Base-by-base conservation (phyloP, 2,888 invertebrate genomes). In the Epicampocera succincta region DNA sequence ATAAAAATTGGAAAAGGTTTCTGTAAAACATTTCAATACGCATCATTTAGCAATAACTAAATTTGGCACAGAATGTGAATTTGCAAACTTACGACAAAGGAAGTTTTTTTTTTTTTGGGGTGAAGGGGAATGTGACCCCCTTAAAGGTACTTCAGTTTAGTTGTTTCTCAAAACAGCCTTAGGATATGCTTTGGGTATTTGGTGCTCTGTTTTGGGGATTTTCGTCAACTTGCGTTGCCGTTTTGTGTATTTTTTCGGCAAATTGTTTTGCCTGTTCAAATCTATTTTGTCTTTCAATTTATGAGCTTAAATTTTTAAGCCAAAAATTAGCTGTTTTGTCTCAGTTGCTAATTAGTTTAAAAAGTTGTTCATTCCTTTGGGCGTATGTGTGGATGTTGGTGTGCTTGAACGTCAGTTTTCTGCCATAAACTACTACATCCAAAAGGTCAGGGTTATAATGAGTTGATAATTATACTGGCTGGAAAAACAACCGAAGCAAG, bases 331-430 rank as follows among this genome's bases (percentile, higher is more conserved):
- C 21, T 25, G 42, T 56, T 61, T n/a, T 48, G 66, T 74, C 69
- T 75, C 58, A 17, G 46, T 44, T 58, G 46, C 42, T 74, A 80
- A 80, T 80, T 71, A 80, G 80, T 72, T 68, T 71, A 19, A 58
- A 50, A 38, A 50, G 69, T 65, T 65, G 33, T 29, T 50, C 38
- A 42, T 63, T 72, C 60, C 38, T 15, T 21, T 17, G 1, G 8
- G 8, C 33, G 8, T 33, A 33, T 13, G 44, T 58, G 46, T 54
- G 38, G 33, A n/a, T 40, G n/a, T 13, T 6, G 1, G 38, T 9
- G 44, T 44, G 60, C 38, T n/a, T n/a, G n/a, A n/a, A 50, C 5
- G 15, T 63, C 29, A 13, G n/a, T 42, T 52, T 38, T 65, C 8
- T 17, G 17, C 12, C 21, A 9, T 17, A 33, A 60, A 60, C n/a